Conservation (phyloP, 2,888 invertebrate species). For the Metellina segmentata region DNA sequence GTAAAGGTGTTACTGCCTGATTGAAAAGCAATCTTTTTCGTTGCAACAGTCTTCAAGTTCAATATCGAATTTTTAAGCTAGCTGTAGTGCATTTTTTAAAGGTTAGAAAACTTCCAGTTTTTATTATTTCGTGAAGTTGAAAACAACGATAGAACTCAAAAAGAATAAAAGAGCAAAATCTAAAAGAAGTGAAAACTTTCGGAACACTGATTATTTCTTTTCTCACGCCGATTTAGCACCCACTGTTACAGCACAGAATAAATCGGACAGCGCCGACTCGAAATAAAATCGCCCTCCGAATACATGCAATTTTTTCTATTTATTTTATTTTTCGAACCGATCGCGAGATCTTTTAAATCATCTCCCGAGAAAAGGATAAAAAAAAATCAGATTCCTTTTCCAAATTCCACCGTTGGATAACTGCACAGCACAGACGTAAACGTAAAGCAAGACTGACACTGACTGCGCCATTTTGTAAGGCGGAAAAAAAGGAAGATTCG, state of each 20-base stretch:
- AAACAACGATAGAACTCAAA: too few species aligned
- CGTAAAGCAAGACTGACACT: slow-evolving; percentile 1
- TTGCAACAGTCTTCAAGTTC: too few species aligned
- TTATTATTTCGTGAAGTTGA: too few species aligned
- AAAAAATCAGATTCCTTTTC: background rate
- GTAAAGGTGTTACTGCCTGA: too few species aligned
- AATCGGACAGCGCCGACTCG: background rate
- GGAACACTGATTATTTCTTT: too few species aligned
- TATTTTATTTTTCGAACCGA: background rate
- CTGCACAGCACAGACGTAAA: background rate
- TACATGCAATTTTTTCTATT: background rate
- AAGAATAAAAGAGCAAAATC: too few species aligned
- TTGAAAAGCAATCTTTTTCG: too few species aligned
- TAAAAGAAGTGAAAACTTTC: too few species aligned
- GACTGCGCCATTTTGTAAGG: background rate
- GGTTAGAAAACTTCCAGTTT: too few species aligned
- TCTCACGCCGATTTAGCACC: too few species aligned
- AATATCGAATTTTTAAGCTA: too few species aligned
- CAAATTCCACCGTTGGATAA: background rate
- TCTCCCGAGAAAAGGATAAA: background rate
- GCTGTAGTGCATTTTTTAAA: too few species aligned
- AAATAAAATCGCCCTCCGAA: background rate
- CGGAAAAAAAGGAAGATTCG: background rate
- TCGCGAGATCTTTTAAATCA: background rate
- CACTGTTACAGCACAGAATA: background rate